These are phyloP conservation scores for Scylla paramamosain DNA, from an alignment of 1,140 invertebrate species.

Conservation along the genomic window DNA sequence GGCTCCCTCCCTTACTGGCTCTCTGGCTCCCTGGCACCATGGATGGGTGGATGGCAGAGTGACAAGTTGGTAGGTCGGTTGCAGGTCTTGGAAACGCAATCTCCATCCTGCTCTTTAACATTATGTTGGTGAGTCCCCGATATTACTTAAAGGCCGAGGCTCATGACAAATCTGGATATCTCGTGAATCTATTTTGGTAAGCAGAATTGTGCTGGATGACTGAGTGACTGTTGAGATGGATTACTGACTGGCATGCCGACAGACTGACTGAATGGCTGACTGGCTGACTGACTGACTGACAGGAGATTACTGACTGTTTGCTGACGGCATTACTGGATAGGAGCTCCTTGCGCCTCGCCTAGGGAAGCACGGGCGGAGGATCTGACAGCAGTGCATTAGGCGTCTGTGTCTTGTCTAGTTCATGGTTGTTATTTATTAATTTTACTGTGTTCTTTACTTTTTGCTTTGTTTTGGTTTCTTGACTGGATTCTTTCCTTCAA, in stretches of 20 bases:
- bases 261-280: background rate
- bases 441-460: background rate
- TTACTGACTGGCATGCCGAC: background rate
- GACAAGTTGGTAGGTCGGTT: background rate
- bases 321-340: background rate
- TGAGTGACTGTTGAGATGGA: too few relatives aligned
- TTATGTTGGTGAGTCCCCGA: too few relatives aligned
- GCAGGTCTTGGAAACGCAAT: too few relatives aligned
- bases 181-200: too few relatives aligned
- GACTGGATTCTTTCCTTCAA: background rate
- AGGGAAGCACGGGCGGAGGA: background rate
- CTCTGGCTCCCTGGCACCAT: background rate
- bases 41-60: background rate
- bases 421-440: background rate
- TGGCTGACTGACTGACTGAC: background rate
- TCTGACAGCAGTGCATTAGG: background rate
- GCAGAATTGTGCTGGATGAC: too few relatives aligned
- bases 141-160: too few relatives aligned
- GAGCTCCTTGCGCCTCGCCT: background rate
- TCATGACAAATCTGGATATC: too few relatives aligned
- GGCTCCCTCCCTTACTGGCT: background rate
- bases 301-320: background rate
- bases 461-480: background rate
- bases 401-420: background rate
- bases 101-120: too few relatives aligned